phyloP scores from a whole-genome alignment of 2,888 invertebrate species.

The Tenthredo notha region DNA sequence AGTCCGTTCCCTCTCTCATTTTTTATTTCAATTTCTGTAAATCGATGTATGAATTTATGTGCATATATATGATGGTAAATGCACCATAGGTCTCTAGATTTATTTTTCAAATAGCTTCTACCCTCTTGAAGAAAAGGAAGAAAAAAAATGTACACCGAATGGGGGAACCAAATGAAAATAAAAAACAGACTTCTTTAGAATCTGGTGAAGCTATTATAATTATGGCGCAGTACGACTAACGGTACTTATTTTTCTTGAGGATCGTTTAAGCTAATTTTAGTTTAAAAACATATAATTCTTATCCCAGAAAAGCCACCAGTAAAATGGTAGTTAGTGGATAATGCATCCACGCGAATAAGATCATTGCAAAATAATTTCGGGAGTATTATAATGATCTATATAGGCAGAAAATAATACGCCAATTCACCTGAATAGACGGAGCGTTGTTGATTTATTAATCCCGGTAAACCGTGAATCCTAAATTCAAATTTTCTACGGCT shows the following conservation, averaged over 20 bases:
- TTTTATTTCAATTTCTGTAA: not conserved
- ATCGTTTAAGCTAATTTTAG: not conserved
- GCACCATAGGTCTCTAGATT: not conserved
- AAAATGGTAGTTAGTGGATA: not conserved
- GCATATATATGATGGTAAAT: not conserved
- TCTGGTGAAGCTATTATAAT: not conserved
- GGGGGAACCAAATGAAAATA: not conserved
- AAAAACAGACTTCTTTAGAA: not conserved
- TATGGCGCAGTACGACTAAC: not conserved
- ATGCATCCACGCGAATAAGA: not conserved
- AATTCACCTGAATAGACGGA: not conserved
- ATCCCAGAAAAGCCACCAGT: not conserved
- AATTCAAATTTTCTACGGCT: not conserved
- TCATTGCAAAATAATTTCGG: not conserved
- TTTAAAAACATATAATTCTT: not conserved
- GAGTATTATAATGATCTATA: not conserved
- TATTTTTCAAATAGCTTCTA: not conserved
- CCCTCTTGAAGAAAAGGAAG: not conserved
- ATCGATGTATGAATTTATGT: not conserved
- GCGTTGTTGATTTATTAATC: not conserved
- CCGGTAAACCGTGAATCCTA: constrained; percentile 7
- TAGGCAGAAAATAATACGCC: not conserved
- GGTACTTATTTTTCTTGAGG: not conserved
- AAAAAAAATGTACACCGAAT: not conserved
- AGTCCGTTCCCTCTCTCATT: too few relatives aligned